Evolutionary conservation across 2,797 vertebrate genomes (phyloP).

Genomic region (Delichon dasypus): DNA sequence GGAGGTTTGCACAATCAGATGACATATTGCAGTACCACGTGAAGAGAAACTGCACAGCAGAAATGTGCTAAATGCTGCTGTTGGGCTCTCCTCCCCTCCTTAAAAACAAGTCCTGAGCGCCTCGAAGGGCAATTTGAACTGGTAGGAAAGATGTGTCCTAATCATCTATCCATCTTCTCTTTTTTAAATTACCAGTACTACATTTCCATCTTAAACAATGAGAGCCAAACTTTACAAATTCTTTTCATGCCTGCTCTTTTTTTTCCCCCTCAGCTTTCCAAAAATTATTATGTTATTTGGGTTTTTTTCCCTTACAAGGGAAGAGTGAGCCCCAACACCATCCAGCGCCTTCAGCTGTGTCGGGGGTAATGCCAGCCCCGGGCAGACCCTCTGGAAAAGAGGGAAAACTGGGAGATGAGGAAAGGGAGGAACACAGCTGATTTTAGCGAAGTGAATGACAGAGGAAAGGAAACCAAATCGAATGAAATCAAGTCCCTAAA

Average conservation of each 20-base stretch:
- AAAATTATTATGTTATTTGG: background rate
- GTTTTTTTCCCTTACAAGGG: background rate
- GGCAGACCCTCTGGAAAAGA: background rate
- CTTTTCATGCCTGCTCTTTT: background rate
- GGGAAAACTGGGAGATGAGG: background rate
- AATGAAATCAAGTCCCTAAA: background rate
- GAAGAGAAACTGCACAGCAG: background rate
- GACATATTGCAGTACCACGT: background rate
- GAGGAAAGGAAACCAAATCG: background rate
- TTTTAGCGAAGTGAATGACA: background rate
- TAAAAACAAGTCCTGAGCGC: background rate
- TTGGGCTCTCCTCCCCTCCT: background rate
- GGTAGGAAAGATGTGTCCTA: background rate
- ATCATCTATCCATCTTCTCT: background rate
- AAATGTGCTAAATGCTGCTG: background rate
- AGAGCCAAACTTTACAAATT: background rate
- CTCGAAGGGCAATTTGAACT: background rate
- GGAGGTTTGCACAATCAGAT: slow-evolving; percentile 18
- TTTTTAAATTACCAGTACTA: background rate
- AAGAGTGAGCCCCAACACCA: background rate
- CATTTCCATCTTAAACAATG: background rate
- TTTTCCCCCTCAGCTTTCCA: background rate
- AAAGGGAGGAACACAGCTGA: background rate
- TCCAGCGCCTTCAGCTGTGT: background rate
- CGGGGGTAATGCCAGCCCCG: background rate